phyloP scores from a whole-genome alignment of 2,113 vertebrate genomes.

The Eulemur macaco region DNA sequence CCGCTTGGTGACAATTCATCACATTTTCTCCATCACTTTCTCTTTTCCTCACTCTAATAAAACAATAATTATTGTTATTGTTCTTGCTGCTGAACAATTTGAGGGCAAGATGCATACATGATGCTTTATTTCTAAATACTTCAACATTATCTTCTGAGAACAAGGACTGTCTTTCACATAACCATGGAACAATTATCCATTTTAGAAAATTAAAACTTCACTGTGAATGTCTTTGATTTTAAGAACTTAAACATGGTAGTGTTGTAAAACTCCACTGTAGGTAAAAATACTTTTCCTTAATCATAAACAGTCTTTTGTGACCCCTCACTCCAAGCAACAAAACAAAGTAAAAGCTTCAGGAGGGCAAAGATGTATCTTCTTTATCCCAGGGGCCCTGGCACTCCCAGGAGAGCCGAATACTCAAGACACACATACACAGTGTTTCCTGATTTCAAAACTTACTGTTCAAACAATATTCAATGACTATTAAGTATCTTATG shows the following conservation, averaged over 20 bases:
- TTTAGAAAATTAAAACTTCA: neutral
- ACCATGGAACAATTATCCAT: rapidly evolving
- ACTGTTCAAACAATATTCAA: neutral
- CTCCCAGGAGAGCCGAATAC: neutral
- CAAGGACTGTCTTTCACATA: neutral
- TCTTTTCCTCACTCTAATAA: neutral
- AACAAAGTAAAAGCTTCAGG: neutral
- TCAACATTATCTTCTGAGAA: neutral
- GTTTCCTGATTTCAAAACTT: neutral
- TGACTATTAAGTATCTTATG: neutral
- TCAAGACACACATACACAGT: rapidly evolving
- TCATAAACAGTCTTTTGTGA: neutral
- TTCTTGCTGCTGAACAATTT: neutral
- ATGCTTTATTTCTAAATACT: neutral
- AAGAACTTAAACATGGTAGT: neutral
- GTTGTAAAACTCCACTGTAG: neutral
- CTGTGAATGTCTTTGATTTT: neutral
- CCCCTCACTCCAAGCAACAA: neutral
- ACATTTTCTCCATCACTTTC: neutral
- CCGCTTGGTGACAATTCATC: rapidly evolving
- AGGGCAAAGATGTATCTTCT: neutral
- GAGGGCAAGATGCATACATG: neutral
- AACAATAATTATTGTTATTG: neutral
- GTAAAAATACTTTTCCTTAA: neutral
- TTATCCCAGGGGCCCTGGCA: neutral